Percentiles rank a stretch among this genome's conserved stretches.
Evolutionary conservation across 2,888 invertebrate genomes (phyloP).

Genomic region (Leucophenga maculata): DNA sequence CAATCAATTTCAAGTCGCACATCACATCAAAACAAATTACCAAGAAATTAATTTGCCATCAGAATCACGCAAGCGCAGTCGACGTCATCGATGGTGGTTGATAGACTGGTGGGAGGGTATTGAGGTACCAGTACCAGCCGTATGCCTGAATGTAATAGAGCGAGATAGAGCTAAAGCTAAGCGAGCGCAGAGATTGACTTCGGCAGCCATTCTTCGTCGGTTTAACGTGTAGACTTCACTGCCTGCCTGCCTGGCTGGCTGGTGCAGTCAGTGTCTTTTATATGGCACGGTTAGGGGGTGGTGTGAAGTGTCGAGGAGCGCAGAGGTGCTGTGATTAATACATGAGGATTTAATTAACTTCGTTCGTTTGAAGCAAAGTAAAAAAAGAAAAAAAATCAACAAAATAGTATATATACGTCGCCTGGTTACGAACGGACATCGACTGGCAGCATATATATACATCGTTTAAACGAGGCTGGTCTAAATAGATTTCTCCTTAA

Average conservation of each 20-base stretch:
- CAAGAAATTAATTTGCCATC: constrained; percentile 68
- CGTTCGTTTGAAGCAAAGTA: constrained; percentile 31
- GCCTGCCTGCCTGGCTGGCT: neutral
- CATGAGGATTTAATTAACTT: constrained; percentile 69
- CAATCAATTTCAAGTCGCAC: constrained; percentile 66
- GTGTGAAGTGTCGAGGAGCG: constrained; percentile 12
- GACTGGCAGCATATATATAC: constrained; percentile 17
- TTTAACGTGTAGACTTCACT: too few relatives aligned
- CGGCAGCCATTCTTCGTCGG: constrained; percentile 16
- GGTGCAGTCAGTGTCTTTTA: too few relatives aligned
- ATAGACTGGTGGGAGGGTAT: too few relatives aligned
- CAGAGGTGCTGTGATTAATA: constrained; percentile 66
- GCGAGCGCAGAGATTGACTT: constrained; percentile 3
- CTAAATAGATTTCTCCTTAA: too few relatives aligned
- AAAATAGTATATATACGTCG: too few relatives aligned
- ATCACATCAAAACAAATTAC: constrained; percentile 69
- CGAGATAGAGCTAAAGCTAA: constrained; percentile 7
- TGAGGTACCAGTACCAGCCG: neutral
- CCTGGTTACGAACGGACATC: too few relatives aligned
- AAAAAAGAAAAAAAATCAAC: too few relatives aligned
- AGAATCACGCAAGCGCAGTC: constrained; percentile 65
- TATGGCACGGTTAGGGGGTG: neutral
- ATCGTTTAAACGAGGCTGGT: neutral
- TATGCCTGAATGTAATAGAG: constrained; percentile 15
- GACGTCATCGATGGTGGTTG: neutral